Evolutionary conservation across 2,888 invertebrate genomes (phyloP), one percentile per base, ranked within the genome.

Genomic region (Teinopalpus imperialis): DNA sequence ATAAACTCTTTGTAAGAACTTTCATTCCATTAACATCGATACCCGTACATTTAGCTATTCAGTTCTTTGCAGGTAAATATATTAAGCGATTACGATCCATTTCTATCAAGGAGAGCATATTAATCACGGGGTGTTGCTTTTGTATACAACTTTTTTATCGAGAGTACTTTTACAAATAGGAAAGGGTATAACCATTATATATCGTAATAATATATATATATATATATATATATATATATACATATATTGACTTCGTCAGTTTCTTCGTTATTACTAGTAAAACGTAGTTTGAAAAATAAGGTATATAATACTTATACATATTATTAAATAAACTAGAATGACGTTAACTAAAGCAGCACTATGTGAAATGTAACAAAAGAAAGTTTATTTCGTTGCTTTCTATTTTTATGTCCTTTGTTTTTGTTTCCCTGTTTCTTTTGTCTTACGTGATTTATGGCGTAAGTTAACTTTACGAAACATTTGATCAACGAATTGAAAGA

Each of bases 21-120:
- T 10, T 26, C 8, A 23, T 23, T 36, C 24, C 12, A 36, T 36
- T 30, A 43, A 40, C 24, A 49, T 47, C 42, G 43, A 43, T 51
- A 49, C 35, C 39, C 42, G 32, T 51, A 51, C 20, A 51, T 48
- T 44, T 16, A 47, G 43, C 49, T 50, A 54, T 50, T 49, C 52
- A 51, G 16, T 32, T 20, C 31, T 32, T 32, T 32, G 12, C 10
- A 53, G 49, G 55, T 55, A 50, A 52, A 51, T 53, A 47, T 52
- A 53, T 55, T 52, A 53, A 36, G 40, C 44, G 50, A 55, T 55
- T 55, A 55, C 50, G 45, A 45, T 53, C 44, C 40, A 46, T 48
- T 27, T 43, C 34, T 42, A 50, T 44, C 27, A 29, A 45, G 43
- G 47, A n/a, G 44, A 43, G 40, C 34, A 37, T 54, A 55, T 53